phyloP scores from a whole-genome alignment of 1,140 invertebrate genomes.

The Danaus melanippus region DNA sequence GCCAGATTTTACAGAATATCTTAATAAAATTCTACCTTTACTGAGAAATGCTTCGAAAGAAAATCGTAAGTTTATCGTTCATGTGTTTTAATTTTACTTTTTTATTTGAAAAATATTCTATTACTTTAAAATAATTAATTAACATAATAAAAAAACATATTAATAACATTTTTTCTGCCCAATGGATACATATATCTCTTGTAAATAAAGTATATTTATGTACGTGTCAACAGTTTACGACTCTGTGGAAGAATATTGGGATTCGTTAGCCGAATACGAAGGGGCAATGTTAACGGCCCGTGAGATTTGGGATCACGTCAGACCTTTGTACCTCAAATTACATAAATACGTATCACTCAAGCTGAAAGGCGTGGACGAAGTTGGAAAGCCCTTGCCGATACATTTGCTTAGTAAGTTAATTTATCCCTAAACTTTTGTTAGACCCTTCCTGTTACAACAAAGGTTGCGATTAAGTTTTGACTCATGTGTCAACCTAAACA shows the following conservation, averaged over 20 bases:
- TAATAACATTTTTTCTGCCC: background rate
- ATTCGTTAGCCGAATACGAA: conserved; percentile 71
- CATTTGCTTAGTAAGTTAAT: conserved; percentile 72
- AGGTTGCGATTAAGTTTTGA: background rate
- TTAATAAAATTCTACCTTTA: conserved; percentile 69
- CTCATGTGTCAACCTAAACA: too few relatives aligned
- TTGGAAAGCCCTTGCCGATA: conserved; percentile 66
- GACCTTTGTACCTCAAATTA: conserved; percentile 71
- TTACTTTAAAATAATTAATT: too few relatives aligned
- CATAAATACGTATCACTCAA: conserved; percentile 69
- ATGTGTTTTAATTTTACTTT: background rate
- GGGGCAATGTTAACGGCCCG: conserved; percentile 67
- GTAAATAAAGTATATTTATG: background rate
- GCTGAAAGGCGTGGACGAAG: conserved; percentile 44
- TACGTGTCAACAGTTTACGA: conserved; percentile 26
- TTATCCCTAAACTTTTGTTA: conserved; percentile 1
- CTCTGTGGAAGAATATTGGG: conserved; percentile 74
- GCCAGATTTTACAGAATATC: conserved; percentile 56
- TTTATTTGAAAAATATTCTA: background rate
- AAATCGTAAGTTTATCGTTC: conserved; percentile 65
- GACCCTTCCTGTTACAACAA: background rate
- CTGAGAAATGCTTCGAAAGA: conserved; percentile 70
- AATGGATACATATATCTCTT: background rate
- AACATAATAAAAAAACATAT: background rate
- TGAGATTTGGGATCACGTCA: conserved; percentile 70